Conservation (phyloP, 2,797 vertebrate species). For the Sitta carolinensis region DNA sequence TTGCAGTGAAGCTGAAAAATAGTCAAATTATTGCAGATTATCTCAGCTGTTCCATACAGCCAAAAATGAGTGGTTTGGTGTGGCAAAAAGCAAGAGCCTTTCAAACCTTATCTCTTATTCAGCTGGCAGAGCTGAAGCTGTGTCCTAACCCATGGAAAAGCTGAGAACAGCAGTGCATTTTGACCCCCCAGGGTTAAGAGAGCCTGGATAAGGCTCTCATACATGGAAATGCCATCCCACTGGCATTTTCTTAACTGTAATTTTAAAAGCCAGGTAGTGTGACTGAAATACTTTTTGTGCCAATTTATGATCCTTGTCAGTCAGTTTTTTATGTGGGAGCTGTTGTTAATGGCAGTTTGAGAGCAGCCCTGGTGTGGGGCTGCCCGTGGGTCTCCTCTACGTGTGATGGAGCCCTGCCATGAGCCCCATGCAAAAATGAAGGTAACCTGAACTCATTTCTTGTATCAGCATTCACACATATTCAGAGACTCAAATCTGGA, state of each 20-base stretch:
- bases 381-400: background rate
- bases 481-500: background rate
- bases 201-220: background rate
- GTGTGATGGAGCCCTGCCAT: background rate
- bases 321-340: background rate
- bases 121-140: background rate
- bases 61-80: background rate
- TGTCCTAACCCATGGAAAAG: background rate
- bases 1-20: background rate
- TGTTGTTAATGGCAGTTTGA: background rate
- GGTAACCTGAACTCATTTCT: background rate
- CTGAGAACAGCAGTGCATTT: background rate
- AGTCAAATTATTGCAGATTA: background rate
- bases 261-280: background rate
- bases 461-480: background rate
- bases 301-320: background rate
- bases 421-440: background rate
- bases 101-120: background rate
- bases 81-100: background rate
- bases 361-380: background rate
- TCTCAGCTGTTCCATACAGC: background rate
- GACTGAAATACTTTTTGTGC: background rate
- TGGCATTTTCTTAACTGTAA: background rate
- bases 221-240: background rate
- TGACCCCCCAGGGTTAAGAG: background rate